Percentiles rank a stretch among this genome's conserved stretches.
These are phyloP conservation scores for Spizaetus ornatus DNA, from an alignment of 2,113 vertebrate species.

Conservation along the genomic window DNA sequence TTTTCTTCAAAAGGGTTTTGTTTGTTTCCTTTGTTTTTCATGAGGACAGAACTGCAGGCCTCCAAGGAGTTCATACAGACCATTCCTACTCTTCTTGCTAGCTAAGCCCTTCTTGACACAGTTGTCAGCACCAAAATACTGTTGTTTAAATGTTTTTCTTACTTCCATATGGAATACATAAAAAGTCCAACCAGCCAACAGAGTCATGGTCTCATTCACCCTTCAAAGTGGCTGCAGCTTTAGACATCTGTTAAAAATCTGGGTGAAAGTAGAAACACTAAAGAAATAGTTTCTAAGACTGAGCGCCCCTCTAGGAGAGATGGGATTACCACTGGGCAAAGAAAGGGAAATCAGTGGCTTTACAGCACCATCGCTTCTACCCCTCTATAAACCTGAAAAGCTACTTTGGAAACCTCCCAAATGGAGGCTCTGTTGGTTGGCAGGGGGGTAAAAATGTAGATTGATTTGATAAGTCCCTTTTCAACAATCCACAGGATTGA, in stretches of 20 bases:
- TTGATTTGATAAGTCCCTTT: background rate
- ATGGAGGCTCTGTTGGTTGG: background rate
- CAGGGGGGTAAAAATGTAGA: background rate
- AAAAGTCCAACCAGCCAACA: background rate
- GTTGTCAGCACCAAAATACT: background rate
- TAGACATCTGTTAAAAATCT: constrained; percentile 1
- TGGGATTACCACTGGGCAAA: background rate
- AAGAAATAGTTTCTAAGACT: background rate
- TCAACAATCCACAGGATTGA: background rate
- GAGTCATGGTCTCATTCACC: background rate
- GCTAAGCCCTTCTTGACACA: background rate
- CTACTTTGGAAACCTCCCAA: background rate
- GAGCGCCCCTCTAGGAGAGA: background rate
- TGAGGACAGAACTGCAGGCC: background rate
- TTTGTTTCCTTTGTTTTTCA: background rate
- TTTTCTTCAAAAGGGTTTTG: background rate
- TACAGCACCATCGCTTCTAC: background rate
- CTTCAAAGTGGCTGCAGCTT: background rate
- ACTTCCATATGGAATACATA: background rate
- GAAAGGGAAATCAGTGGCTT: background rate
- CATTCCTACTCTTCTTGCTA: background rate
- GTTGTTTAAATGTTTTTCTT: background rate
- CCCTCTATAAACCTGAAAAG: background rate
- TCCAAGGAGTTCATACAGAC: background rate
- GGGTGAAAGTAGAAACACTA: background rate